Percentiles rank a stretch among this genome's conserved stretches.
phyloP scores from a whole-genome alignment of 2,113 vertebrate species.

The Meleagris gallopavo region DNA sequence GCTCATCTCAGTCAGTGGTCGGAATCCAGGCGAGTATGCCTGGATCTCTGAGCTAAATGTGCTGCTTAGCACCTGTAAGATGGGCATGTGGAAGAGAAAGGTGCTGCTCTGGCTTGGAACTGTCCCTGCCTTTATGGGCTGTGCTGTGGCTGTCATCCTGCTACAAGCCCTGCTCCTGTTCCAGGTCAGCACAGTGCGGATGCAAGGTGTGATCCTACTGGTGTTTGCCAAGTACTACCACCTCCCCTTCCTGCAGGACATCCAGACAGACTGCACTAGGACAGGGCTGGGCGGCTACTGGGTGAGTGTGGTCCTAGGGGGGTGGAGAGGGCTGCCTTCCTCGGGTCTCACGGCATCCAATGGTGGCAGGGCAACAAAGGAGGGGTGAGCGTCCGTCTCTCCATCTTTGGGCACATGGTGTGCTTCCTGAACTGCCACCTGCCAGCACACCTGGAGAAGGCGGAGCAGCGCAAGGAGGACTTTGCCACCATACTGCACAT shows the following conservation, averaged over 20 bases:
- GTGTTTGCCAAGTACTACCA: conserved; percentile 94
- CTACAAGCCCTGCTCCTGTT: neutral
- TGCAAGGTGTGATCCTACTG: conserved; percentile 95
- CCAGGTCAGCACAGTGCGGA: conserved; percentile 93
- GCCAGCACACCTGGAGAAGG: conserved; percentile 95
- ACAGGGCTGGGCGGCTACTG: conserved; percentile 87
- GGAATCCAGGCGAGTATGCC: neutral
- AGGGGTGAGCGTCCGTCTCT: conserved; percentile 90
- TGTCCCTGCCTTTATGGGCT: rapidly evolving
- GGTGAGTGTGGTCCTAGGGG: conserved; percentile 73
- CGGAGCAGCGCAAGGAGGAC: conserved; percentile 95
- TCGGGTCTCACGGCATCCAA: neutral
- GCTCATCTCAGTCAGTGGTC: neutral
- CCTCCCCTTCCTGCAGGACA: conserved; percentile 87
- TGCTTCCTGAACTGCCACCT: conserved; percentile 99
- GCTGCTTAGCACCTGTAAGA: neutral
- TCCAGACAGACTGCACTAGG: conserved; percentile 92
- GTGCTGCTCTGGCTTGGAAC: neutral
- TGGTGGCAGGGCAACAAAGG: conserved; percentile 93
- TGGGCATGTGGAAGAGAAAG: neutral
- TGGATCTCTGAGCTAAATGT: neutral
- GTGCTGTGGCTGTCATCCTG: neutral
- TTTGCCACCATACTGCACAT: conserved; percentile 97
- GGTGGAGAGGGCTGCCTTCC: conserved; percentile 66
- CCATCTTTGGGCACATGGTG: conserved; percentile 92